Conservation (phyloP, 2,797 vertebrate species). For the Poecilia picta region DNA sequence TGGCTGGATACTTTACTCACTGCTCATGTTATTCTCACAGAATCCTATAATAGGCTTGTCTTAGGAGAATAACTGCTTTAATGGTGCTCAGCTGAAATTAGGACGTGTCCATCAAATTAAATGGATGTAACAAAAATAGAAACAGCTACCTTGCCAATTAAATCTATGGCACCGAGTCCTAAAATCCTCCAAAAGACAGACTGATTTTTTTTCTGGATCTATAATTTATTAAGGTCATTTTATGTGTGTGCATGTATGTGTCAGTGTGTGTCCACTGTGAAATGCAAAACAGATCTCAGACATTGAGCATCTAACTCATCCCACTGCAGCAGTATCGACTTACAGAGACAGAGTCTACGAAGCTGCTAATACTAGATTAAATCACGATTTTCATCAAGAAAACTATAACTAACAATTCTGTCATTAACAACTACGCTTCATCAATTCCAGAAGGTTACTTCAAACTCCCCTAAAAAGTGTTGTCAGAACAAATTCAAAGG, state of each 20-base stretch:
- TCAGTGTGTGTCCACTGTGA: neutral
- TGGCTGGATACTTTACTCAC: constrained; percentile 50
- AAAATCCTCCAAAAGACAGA: neutral
- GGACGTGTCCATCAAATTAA: neutral
- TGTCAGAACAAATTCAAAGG: neutral
- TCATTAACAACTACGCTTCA: neutral
- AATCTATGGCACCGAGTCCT: neutral
- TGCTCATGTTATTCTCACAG: constrained; percentile 28
- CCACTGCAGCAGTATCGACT: neutral
- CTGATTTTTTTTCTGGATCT: neutral
- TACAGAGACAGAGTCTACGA: neutral
- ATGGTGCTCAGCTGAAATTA: neutral
- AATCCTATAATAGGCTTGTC: constrained; percentile 8
- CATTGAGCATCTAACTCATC: neutral
- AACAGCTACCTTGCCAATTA: neutral
- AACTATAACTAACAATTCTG: neutral
- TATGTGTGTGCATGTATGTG: neutral
- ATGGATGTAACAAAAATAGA: neutral
- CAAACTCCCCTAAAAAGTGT: neutral
- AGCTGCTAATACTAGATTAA: neutral
- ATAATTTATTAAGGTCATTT: neutral
- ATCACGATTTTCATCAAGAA: neutral
- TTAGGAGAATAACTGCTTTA: neutral
- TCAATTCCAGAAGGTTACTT: neutral
- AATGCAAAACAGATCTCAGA: neutral